These are phyloP conservation scores for Fregetta grallaria DNA, from an alignment of 2,113 vertebrate species.

Conservation along the genomic window DNA sequence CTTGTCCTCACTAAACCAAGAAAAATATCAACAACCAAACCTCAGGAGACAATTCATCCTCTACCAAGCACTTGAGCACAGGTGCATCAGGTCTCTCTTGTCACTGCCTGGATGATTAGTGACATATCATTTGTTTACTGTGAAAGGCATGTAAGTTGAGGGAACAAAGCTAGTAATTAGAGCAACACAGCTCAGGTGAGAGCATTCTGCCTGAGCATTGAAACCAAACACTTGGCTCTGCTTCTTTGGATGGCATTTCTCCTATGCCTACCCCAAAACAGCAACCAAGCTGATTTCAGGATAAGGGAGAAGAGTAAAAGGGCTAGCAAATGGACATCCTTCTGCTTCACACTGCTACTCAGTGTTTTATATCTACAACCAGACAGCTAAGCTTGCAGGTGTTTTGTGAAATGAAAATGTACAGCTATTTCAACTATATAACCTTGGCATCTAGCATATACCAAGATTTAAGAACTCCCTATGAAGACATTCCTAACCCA, in stretches of 20 bases:
- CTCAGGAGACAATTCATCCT: neutral
- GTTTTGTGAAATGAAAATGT: neutral
- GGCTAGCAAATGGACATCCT: neutral
- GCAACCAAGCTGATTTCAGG: constrained; percentile 27
- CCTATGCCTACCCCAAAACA: constrained; percentile 19
- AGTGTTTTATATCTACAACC: neutral
- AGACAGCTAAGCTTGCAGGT: neutral
- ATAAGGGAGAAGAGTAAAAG: neutral
- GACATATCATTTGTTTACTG: constrained; percentile 41
- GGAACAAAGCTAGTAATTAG: constrained; percentile 45
- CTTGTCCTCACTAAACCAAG: neutral
- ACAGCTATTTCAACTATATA: neutral
- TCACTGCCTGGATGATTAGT: neutral
- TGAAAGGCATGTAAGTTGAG: constrained; percentile 12
- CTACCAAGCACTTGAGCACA: neutral
- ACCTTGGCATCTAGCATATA: neutral
- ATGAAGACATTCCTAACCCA: neutral
- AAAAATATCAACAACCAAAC: neutral
- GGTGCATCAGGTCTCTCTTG: neutral
- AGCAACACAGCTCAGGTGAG: constrained; percentile 19
- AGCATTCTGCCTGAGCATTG: constrained; percentile 27
- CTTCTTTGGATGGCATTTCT: constrained; percentile 56
- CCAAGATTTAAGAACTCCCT: neutral
- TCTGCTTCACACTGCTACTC: neutral
- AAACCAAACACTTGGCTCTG: constrained; percentile 63